Base-by-base conservation (phyloP, 1,140 invertebrate genomes). In the Hylaeus volcanicus region DNA sequence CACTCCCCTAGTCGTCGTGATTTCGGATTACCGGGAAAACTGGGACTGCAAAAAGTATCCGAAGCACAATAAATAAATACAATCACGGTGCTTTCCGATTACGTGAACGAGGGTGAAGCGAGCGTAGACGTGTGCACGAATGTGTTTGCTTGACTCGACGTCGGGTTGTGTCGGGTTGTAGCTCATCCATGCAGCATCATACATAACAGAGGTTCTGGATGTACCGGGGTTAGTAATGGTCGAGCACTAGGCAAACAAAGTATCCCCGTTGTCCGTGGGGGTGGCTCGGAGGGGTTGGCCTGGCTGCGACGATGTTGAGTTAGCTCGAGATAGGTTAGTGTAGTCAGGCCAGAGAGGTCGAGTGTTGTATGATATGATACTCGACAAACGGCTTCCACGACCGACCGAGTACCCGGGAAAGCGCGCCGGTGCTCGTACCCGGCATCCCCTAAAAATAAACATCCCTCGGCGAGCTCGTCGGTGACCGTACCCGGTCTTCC, bases 311-410 rank as follows among this genome's bases (percentile, higher is more conserved):
- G 72, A 87, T 85, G 85, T 89, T 90, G 88, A 87, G 89, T 82
- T 86, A 83, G 85, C 72, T 69, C 48, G 79, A 80, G 86, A 84
- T 80, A 85, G 85, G 85, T 88, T 87, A 78, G 83, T 81, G 78
- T 72, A 79, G 72, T 69, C 73, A 56, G 70, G 72, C 74, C 45
- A 75, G 84, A 73, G 82, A 79, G 88, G 87, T 90, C 87, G 87
- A 90, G 89, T 89, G 88, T 88, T 86, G 86, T 82, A 88, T 71
- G 86, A 89, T 90, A 90, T 90, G 88, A 90, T 89, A 89, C 88
- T 89, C 75, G 86, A 88, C 87, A 88, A 86, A 85, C 85, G 83
- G 78, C 80, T 85, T 68, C 68, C 65, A 83, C 65, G 83, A 86
- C 71, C 84, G 76, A 90, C 81, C 65, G 84, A 84, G 84, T 82